Evolutionary conservation across 2,888 invertebrate genomes (phyloP), one percentile per base, ranked within the genome.

Genomic region (Cepaea hortensis): DNA sequence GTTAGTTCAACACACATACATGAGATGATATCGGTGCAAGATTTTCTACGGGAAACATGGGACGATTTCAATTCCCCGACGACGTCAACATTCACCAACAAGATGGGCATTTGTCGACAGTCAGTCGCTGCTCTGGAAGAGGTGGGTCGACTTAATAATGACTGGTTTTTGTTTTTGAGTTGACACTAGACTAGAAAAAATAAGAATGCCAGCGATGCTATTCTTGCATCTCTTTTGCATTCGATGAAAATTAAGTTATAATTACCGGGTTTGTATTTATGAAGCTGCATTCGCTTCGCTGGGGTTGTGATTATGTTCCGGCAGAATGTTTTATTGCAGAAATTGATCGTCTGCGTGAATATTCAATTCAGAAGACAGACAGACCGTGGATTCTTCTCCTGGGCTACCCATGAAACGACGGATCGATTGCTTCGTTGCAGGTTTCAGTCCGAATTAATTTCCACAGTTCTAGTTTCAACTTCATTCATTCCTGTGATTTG

Each of bases 31-130:
- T 97, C 97, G 95, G 97, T 98, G 93, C 96, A 97, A 94, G 98
- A 98, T 95, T 98, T 98, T 95, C 97, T 98, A 93, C 97, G 97
- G 95, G 98, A 98, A 96, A 98, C 98, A 93, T 96, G 97, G 95
- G 98, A 98, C 96, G 98, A 99, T 96, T 98, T 98, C 95, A 98
- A 97, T 95, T 98, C 98, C 92, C 98, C 98, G 90, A 98, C 98
- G 91, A 98, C 98, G 91, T 98, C 98, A 91, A 97, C 97, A 90
- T 99, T 99, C 95, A 98, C 98, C 92, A 97, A 97, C 91, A 97
- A 97, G 94, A 98, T 99, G 97, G 97, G 97, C 95, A 97, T 98
- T 95, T 98, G 98, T 96, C 96, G 98, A 93, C 97, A 97, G 95
- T 98, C 98, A 83, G 97, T 98, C 94, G 96, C 96, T 91, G 96